These are phyloP conservation scores for Caenorhabditis latens DNA, from an alignment of 1,140 invertebrate genomes.

Conservation along the genomic window DNA sequence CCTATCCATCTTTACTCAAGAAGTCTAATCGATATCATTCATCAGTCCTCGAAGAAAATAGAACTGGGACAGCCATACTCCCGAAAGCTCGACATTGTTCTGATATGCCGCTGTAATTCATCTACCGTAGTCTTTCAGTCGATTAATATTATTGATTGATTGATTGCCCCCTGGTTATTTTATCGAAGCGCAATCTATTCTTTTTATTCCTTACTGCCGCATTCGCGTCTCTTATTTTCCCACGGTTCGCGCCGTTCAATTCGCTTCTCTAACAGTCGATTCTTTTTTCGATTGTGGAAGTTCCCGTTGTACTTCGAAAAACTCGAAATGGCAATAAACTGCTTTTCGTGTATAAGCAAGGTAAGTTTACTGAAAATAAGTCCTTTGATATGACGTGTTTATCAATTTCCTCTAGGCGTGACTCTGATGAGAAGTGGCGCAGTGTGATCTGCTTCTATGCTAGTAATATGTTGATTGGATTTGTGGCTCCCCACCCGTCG, in stretches of 20 bases:
- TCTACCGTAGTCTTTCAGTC: not conserved
- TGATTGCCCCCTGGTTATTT: not conserved
- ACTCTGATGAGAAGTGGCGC: constrained; percentile 2
- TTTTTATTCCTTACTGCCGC: not conserved
- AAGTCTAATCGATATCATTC: constrained; percentile 37
- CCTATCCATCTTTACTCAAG: not conserved
- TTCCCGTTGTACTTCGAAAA: not conserved
- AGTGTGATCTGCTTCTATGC: not conserved
- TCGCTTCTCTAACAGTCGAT: not conserved
- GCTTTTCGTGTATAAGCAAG: constrained; percentile 25
- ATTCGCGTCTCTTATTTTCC: not conserved
- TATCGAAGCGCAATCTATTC: constrained; percentile 50
- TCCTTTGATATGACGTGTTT: constrained; percentile 20
- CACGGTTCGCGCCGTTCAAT: not conserved
- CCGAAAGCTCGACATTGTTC: not conserved
- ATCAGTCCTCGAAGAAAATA: not conserved
- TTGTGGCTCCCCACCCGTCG: not conserved
- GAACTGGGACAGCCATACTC: not conserved
- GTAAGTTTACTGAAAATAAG: constrained; percentile 25
- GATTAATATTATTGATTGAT: not conserved
- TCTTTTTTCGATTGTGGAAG: not conserved
- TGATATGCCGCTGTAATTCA: not conserved
- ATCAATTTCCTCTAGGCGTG: constrained; percentile 16
- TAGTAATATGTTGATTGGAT: constrained; percentile 44
- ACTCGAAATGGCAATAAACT: not conserved